Percentiles rank a stretch among this genome's conserved stretches.
Conservation (phyloP, 1,140 invertebrate species). For the Leptinotarsa defecta region DNA sequence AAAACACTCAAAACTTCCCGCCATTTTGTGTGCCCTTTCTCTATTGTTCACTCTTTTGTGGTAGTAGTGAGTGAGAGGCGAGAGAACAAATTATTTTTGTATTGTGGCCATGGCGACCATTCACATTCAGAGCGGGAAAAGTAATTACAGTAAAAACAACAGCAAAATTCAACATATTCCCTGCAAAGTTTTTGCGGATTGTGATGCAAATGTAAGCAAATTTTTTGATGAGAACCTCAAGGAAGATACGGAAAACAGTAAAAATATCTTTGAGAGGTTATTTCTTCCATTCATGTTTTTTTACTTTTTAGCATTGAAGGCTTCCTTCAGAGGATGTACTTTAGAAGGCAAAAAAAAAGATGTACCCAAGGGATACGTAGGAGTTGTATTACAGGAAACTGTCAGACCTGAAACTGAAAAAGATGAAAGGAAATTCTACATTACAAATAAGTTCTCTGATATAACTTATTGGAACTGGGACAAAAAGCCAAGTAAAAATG, state of each 20-base stretch:
- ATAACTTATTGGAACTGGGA: constrained; percentile 83
- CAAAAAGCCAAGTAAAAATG: constrained; percentile 71
- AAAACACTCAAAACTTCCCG: too few relatives aligned
- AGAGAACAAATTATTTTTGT: too few relatives aligned
- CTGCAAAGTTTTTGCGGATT: constrained; percentile 73
- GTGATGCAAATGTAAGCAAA: constrained; percentile 68
- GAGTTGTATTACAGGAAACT: constrained; percentile 69
- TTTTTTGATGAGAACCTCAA: constrained; percentile 68
- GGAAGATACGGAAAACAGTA: constrained; percentile 51
- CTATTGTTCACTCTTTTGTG: too few relatives aligned
- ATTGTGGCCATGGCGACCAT: background rate
- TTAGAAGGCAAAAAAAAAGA: constrained; percentile 67
- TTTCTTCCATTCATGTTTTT: too few relatives aligned
- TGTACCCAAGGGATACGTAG: constrained; percentile 68
- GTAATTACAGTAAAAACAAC: background rate
- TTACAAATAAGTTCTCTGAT: constrained; percentile 65
- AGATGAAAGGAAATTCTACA: constrained; percentile 66
- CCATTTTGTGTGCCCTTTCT: too few relatives aligned
- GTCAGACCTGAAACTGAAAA: constrained; percentile 64
- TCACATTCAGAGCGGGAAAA: background rate
- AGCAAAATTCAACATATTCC: constrained; percentile 70
- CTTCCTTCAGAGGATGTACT: constrained; percentile 70
- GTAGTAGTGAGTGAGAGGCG: too few relatives aligned
- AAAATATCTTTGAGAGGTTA: background rate
- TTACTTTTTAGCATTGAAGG: constrained; percentile 56